Evolutionary conservation across 2,888 invertebrate genomes (phyloP), one percentile per base, ranked within the genome.

Genomic region (Eudasyphora cyanicolor): DNA sequence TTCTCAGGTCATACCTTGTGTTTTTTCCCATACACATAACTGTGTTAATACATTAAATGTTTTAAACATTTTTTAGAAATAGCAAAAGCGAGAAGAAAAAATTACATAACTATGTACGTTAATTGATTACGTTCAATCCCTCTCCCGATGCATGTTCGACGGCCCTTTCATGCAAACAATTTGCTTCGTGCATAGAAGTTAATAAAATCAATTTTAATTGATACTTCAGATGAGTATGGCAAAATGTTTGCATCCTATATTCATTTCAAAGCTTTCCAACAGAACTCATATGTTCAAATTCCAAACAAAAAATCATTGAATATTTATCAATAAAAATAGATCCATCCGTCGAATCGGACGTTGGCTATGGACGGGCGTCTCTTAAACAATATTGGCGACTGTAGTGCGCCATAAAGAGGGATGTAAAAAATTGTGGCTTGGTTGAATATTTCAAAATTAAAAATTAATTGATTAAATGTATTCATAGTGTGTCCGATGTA

Each of bases 161-260:
- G 54, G 12, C 24, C 27, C 57, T 24, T 24, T 1, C 10, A 38
- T 6, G 38, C 38, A 38, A 38, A 38, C 32, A 62, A 62, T 62
- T n/a, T 35, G 62, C 6, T 62, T n/a, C 62, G n/a, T 35, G 32
- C 62, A 62, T 62, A 62, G 29, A 35, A 62, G 17, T 62, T 75
- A 62, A 60, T 75, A 62, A 75, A 75, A 75, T 75, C 17, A 75
- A 29, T 75, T 75, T 49, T 49, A 75, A 75, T 75, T 75, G 74
- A 27, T 75, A 75, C 74, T 75, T 62, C 62, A 75, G 62, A 75
- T 27, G 5, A 60, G 62, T 62, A 75, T 21, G 42, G 62, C 14
- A 73, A 49, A 70, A 45, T 54, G 21, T 14, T 73, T 73, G 57
- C 24, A 73, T 73, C 54, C 38, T 57, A 7, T 74, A 74, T 7